Conservation (phyloP, 2,888 invertebrate species). For the Pandemis heparana region DNA sequence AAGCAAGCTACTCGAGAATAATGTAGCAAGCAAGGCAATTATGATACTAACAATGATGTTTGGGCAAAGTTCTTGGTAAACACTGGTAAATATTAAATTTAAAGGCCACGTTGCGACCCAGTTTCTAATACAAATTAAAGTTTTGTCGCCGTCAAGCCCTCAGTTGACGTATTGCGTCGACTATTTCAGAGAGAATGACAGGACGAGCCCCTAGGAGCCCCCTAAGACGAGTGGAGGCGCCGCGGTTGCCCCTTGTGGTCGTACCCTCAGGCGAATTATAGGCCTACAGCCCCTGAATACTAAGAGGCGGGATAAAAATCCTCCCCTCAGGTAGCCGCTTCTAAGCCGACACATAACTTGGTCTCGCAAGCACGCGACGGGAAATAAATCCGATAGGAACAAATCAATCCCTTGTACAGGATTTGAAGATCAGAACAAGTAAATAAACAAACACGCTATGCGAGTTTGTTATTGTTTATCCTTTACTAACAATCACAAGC, state of each 20-base stretch:
- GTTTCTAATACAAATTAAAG: constrained; percentile 40
- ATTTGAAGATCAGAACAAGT: constrained; percentile 67
- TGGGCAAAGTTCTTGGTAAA: constrained; percentile 47
- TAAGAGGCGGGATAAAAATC: constrained; percentile 77
- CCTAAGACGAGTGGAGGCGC: constrained; percentile 63
- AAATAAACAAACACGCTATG: constrained; percentile 69
- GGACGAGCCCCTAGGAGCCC: constrained; percentile 58
- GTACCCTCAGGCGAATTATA: constrained; percentile 77
- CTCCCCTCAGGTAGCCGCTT: constrained; percentile 75
- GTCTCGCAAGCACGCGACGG: constrained; percentile 63
- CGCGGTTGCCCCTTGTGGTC: constrained; percentile 67
- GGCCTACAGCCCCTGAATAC: constrained; percentile 76
- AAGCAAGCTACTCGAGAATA: too few relatives aligned
- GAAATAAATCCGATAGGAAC: constrained; percentile 71
- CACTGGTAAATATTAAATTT: constrained; percentile 37
- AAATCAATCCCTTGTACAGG: constrained; percentile 72
- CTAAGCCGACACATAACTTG: constrained; percentile 78
- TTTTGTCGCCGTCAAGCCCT: constrained; percentile 44
- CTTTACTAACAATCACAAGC: constrained; percentile 66
- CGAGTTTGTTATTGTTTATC: constrained; percentile 66
- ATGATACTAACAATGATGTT: constrained; percentile 16
- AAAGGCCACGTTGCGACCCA: constrained; percentile 35
- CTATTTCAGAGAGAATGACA: constrained; percentile 66
- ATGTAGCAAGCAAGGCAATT: background rate
- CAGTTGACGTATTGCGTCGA: constrained; percentile 52